Percentiles rank a stretch among this genome's conserved stretches.
phyloP scores from a whole-genome alignment of 2,113 vertebrate genomes.

The Fregetta grallaria region DNA sequence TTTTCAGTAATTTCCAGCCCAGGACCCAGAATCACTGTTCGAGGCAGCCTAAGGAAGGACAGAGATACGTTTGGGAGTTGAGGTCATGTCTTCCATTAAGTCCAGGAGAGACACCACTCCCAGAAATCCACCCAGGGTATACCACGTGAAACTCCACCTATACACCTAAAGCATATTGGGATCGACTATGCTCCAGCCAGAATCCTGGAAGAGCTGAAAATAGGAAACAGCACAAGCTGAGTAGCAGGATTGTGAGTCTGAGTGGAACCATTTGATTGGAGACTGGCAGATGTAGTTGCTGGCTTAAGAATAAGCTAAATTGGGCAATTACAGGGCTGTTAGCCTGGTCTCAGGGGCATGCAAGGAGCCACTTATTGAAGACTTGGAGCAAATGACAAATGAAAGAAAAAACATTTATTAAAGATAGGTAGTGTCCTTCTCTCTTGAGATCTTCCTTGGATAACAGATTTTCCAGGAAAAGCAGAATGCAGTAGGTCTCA shows the following conservation, averaged over 20 bases:
- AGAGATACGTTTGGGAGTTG: neutral
- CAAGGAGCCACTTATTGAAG: neutral
- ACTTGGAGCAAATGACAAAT: neutral
- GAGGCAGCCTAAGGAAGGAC: neutral
- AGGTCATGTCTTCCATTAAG: neutral
- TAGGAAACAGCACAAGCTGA: neutral
- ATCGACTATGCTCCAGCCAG: rapidly evolving
- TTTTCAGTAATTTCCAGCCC: neutral
- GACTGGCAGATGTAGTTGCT: neutral
- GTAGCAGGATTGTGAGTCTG: neutral
- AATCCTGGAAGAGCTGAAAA: neutral
- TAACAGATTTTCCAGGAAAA: neutral
- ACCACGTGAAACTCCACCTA: neutral
- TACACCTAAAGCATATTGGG: neutral
- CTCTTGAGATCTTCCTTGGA: neutral
- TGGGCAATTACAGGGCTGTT: neutral
- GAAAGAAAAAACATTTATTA: neutral
- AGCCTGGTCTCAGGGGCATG: neutral
- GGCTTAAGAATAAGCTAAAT: neutral
- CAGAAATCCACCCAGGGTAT: neutral
- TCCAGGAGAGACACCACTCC: neutral
- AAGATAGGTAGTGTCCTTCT: neutral
- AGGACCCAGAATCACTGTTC: neutral
- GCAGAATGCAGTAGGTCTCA: neutral
- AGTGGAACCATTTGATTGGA: neutral